A percentile compares a stretch with the other conserved stretches of the same genome.
phyloP scores from a whole-genome alignment of 2,888 invertebrate genomes.

The Nomada lathburiana region DNA sequence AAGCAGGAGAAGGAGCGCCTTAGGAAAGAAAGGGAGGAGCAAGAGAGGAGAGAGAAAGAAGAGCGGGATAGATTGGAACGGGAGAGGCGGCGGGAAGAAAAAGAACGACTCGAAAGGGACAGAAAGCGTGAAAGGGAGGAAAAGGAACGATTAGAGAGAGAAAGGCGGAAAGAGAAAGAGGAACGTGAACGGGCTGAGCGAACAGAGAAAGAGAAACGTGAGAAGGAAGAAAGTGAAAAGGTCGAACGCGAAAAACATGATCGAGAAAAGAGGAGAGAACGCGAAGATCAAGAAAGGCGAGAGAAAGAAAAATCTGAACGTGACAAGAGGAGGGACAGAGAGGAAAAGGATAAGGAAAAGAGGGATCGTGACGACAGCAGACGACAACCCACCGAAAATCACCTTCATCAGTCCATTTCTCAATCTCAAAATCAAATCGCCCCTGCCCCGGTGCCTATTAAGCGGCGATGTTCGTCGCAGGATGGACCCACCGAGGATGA shows the following conservation, averaged over 20 bases:
- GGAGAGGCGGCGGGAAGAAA: slow-evolving; percentile 81
- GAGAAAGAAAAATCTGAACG: slow-evolving; percentile 80
- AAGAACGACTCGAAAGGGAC: slow-evolving; percentile 81
- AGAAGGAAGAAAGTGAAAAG: slow-evolving; percentile 83
- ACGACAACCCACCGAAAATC: slow-evolving; percentile 80
- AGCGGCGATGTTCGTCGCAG: slow-evolving; percentile 92
- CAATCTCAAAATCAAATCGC: slow-evolving; percentile 71
- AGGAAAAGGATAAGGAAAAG: slow-evolving; percentile 84
- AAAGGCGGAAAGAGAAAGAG: slow-evolving; percentile 82
- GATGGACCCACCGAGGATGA: slow-evolving; percentile 87
- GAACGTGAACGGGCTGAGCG: slow-evolving; percentile 76
- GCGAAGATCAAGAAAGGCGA: slow-evolving; percentile 84
- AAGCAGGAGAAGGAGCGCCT: slow-evolving; percentile 80
- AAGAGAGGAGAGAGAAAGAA: slow-evolving; percentile 78
- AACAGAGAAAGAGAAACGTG: slow-evolving; percentile 75
- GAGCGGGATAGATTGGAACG: slow-evolving; percentile 75
- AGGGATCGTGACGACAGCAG: slow-evolving; percentile 82
- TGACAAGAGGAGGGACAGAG: slow-evolving; percentile 83
- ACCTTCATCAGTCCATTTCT: slow-evolving; percentile 72
- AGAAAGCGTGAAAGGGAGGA: slow-evolving; percentile 81
- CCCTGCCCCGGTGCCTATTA: slow-evolving; percentile 87
- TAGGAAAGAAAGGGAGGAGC: slow-evolving; percentile 77
- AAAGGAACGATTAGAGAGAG: slow-evolving; percentile 81
- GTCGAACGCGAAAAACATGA: slow-evolving; percentile 81
- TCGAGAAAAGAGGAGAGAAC: slow-evolving; percentile 79